Percentiles rank a stretch among this genome's conserved stretches.
Evolutionary conservation across 2,888 invertebrate species (phyloP).

Genomic region (Dysmachus trigonus): DNA sequence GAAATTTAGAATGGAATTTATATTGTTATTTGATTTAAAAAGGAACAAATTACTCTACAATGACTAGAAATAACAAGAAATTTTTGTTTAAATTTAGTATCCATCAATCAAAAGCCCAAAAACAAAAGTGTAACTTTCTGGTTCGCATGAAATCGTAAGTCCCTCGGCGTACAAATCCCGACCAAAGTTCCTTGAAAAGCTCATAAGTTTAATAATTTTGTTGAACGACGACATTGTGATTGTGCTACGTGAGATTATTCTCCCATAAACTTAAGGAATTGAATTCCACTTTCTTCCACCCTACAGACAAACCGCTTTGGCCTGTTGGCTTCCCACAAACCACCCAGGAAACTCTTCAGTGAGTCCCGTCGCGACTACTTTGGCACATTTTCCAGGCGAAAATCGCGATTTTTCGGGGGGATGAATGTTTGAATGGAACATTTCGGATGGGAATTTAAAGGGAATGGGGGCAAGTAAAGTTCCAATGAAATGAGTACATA

Average conservation of each 20-base stretch:
- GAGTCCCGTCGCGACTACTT: neutral
- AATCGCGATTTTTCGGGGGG: neutral
- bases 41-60: neutral
- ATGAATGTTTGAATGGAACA: too few species aligned
- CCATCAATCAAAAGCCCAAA: neutral
- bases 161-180: slow-evolving; percentile 9
- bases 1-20: neutral
- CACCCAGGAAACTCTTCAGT: neutral
- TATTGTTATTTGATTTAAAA: neutral
- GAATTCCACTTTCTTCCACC: slow-evolving; percentile 6
- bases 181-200: slow-evolving; percentile 8
- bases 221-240: slow-evolving; percentile 37
- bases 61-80: neutral
- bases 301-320: neutral
- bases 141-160: slow-evolving; percentile 9
- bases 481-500: too few species aligned
- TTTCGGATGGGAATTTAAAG: too few species aligned
- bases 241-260: slow-evolving; percentile 39
- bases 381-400: neutral
- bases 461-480: slow-evolving; percentile 2
- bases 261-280: slow-evolving; percentile 36
- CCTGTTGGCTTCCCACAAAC: neutral
- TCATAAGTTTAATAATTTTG: slow-evolving; percentile 33
- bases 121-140: neutral
- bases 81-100: neutral